Percentiles rank a stretch among this genome's conserved stretches.
phyloP scores from a whole-genome alignment of 2,888 invertebrate species.

The Epirrhoe alternata region DNA sequence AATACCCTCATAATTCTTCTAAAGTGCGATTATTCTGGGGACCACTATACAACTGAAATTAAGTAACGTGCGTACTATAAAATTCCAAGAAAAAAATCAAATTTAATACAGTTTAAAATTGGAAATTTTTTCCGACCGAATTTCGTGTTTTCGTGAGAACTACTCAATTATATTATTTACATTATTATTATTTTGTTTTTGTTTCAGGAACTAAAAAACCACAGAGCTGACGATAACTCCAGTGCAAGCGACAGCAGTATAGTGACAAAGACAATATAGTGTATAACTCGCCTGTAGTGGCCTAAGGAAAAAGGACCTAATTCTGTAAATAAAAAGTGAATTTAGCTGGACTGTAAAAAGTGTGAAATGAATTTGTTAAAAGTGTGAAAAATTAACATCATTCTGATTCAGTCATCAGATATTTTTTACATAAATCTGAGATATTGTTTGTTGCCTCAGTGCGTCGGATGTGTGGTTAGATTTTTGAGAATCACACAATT shows the following conservation, averaged over 20 bases:
- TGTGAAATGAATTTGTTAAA: conserved; percentile 2
- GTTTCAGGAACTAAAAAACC: conserved; percentile 72
- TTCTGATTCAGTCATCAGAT: background rate
- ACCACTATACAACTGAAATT: too few species aligned
- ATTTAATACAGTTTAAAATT: too few species aligned
- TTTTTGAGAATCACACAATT: too few species aligned
- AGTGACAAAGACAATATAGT: conserved; percentile 83
- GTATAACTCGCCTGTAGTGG: conserved; percentile 77
- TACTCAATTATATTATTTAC: background rate
- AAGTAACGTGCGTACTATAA: too few species aligned
- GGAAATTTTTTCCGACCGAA: too few species aligned
- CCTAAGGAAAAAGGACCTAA: conserved; percentile 53
- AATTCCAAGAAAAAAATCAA: too few species aligned
- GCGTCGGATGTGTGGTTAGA: too few species aligned
- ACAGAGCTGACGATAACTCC: conserved; percentile 71
- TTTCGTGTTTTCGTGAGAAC: too few species aligned
- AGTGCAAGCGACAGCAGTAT: conserved; percentile 81
- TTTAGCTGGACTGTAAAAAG: conserved; percentile 15
- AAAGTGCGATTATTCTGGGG: too few species aligned
- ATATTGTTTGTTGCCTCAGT: background rate
- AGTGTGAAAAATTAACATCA: background rate
- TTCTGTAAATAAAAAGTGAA: conserved; percentile 23
- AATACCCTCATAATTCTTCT: too few species aligned
- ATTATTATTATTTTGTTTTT: background rate
- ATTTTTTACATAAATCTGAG: background rate